Percentiles rank a stretch among this genome's conserved stretches.
Conservation (phyloP, 64 coral and sea anemone genomes). For the Cladopsammia gracilis region DNA sequence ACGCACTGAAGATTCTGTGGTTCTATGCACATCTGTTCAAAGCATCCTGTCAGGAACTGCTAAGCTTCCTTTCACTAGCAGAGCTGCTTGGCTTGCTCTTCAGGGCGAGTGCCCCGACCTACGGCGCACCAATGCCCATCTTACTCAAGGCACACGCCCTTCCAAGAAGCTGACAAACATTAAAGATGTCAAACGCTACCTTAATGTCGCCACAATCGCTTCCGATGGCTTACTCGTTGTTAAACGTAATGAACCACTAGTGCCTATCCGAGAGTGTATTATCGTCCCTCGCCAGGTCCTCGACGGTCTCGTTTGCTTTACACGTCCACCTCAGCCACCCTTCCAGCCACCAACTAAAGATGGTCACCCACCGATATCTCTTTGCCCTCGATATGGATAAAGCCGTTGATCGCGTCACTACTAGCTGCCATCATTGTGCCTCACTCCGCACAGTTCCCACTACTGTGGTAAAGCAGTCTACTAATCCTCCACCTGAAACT, state of each 20-base stretch:
- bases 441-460: no score
- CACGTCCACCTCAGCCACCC: no score
- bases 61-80: constrained; percentile 10
- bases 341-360: no score
- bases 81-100: constrained; percentile 19
- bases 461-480: no score
- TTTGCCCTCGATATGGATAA: neutral
- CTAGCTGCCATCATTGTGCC: no score
- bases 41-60: neutral
- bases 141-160: constrained; percentile 6
- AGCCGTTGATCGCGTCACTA: no score
- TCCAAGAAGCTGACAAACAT: constrained; percentile 26
- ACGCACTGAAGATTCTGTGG: constrained; percentile 9
- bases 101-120: constrained; percentile 20
- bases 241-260: neutral
- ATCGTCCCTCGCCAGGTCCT: neutral
- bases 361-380: no score
- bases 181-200: constrained; percentile 30
- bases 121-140: constrained; percentile 25
- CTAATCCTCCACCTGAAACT: no score
- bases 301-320: no score
- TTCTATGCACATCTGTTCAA: neutral
- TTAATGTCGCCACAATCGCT: constrained; percentile 16
- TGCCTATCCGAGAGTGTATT: neutral
- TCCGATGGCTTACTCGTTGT: constrained; percentile 26